These are phyloP conservation scores for Spodoptera litura DNA, from an alignment of 1,140 invertebrate species.

Conservation along the genomic window DNA sequence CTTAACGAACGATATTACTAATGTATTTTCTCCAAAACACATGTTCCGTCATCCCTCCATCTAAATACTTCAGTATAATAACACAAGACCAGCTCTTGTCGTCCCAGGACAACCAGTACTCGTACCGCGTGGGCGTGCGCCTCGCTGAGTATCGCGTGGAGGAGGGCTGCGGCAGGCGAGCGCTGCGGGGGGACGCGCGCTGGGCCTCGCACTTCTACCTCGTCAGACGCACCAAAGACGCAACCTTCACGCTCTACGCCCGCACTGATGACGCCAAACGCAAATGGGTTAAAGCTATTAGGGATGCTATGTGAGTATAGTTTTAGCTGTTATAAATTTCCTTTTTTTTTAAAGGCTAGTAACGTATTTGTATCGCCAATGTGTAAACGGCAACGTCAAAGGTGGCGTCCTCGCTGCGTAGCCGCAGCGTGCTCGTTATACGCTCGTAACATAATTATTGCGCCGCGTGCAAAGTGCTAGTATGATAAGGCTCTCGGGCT, in stretches of 20 bases:
- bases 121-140: slow-evolving; percentile 94
- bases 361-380: no score
- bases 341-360: neutral
- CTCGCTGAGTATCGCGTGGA: slow-evolving; percentile 95
- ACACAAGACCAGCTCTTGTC: neutral
- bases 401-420: no score
- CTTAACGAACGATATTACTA: no score
- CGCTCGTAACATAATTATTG: no score
- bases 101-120: slow-evolving; percentile 95
- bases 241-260: slow-evolving; percentile 96
- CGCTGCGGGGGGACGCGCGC: slow-evolving; percentile 89
- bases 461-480: no score
- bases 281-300: slow-evolving; percentile 97
- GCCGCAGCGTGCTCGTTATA: no score
- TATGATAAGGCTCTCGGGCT: no score
- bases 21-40: no score
- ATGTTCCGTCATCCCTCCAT: no score
- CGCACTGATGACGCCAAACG: slow-evolving; percentile 95
- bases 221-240: slow-evolving; percentile 92
- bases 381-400: no score
- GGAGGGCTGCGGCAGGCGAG: slow-evolving; percentile 88
- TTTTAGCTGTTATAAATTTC: neutral
- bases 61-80: neutral
- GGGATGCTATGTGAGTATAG: slow-evolving; percentile 94
- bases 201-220: slow-evolving; percentile 94